Conservation (phyloP, 2,797 vertebrate genomes). For the Vultur gryphus region DNA sequence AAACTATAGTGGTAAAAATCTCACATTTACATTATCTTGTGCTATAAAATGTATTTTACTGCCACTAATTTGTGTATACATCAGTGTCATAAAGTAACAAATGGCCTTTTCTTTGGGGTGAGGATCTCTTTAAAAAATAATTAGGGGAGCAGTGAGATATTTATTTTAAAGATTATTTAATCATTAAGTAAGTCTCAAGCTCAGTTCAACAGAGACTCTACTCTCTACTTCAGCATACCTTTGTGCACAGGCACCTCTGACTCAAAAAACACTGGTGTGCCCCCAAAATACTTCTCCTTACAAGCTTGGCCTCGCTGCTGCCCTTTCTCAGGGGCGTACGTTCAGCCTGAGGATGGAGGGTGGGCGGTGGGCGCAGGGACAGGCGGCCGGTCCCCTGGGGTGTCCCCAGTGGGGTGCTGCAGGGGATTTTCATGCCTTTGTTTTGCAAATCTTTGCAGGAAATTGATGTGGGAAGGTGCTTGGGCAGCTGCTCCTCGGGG, state of each 20-base stretch:
- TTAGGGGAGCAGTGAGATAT: neutral
- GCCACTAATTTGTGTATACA: neutral
- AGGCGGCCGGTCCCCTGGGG: neutral
- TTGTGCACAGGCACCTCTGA: neutral
- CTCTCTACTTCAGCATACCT: neutral
- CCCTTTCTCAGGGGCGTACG: neutral
- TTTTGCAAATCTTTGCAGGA: constrained; percentile 90
- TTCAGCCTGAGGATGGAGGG: neutral
- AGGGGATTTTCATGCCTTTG: constrained; percentile 75
- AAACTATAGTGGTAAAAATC: neutral
- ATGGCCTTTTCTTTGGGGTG: neutral
- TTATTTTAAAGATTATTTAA: neutral
- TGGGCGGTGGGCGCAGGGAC: neutral
- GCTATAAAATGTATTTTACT: neutral
- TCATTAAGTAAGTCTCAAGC: neutral
- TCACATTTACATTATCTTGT: neutral
- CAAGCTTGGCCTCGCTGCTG: neutral
- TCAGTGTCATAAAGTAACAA: neutral
- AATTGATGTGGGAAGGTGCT: constrained; percentile 88
- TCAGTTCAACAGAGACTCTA: neutral
- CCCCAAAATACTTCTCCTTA: neutral
- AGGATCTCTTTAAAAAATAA: neutral
- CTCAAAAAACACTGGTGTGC: neutral
- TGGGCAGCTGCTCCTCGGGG: constrained; percentile 82
- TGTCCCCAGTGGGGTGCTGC: neutral